Evolutionary conservation across 1,140 invertebrate genomes (phyloP).

Genomic region (Drosophila takahashii): DNA sequence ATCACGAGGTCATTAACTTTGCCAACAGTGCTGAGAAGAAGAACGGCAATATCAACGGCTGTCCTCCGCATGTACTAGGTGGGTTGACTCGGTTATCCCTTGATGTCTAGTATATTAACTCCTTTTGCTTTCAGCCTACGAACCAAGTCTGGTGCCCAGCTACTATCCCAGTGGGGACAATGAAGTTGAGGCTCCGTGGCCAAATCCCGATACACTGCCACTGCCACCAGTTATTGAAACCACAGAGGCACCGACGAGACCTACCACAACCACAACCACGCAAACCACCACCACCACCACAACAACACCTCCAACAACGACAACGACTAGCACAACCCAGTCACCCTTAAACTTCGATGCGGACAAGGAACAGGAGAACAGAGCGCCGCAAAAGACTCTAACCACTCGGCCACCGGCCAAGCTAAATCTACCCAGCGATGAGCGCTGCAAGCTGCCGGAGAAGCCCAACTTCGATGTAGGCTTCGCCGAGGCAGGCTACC

Average conservation of each 20-base stretch:
- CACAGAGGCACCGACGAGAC: conserved; percentile 24
- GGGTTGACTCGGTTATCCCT: neutral
- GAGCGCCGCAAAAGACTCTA: conserved; percentile 33
- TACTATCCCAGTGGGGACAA: conserved; percentile 71
- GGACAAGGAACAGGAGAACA: conserved; percentile 10
- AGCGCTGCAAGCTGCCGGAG: conserved; percentile 85
- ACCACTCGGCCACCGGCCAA: conserved; percentile 48
- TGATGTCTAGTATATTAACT: neutral
- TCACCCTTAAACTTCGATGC: conserved; percentile 19
- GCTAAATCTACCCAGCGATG: conserved; percentile 67
- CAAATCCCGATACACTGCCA: conserved; percentile 8
- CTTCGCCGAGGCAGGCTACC: conserved; percentile 73
- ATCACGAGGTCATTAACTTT: conserved; percentile 94
- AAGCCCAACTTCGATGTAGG: conserved; percentile 79
- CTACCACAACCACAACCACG: conserved; percentile 22
- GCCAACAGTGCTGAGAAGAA: conserved; percentile 88
- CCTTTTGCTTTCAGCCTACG: conserved; percentile 54
- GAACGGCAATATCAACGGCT: conserved; percentile 89
- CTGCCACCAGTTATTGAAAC: conserved; percentile 26
- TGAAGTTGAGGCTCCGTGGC: conserved; percentile 35
- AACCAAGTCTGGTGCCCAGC: conserved; percentile 48
- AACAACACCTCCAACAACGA: conserved; percentile 33
- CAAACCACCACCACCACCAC: conserved; percentile 19
- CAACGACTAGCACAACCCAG: conserved; percentile 41
- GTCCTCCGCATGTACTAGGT: conserved; percentile 84